phyloP scores from a whole-genome alignment of 2,797 vertebrate species.

The Hoplostethus atlanticus region DNA sequence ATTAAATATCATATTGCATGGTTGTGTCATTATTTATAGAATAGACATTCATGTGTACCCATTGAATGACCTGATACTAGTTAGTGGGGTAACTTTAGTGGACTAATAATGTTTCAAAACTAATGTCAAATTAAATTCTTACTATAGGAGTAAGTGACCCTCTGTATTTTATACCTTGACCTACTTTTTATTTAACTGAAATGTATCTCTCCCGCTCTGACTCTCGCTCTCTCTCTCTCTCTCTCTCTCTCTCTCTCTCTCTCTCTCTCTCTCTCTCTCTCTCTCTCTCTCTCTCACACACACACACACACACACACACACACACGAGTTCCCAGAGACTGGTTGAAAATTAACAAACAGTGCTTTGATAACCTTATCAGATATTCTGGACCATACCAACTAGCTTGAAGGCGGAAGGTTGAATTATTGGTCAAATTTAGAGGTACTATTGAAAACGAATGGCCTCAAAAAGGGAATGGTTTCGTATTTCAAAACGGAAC shows the following conservation, averaged over 20 bases:
- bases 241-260: background rate
- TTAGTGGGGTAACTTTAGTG: too few species aligned
- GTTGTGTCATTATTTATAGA: too few species aligned
- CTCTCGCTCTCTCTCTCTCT: background rate
- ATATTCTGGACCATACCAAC: constrained; percentile 68
- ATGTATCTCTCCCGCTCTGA: too few species aligned
- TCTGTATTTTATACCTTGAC: too few species aligned
- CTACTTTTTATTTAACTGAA: too few species aligned
- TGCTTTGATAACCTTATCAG: constrained; percentile 1
- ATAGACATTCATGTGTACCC: too few species aligned
- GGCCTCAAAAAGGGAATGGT: accelerated
- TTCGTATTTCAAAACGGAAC: accelerated
- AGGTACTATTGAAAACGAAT: background rate
- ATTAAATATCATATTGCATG: too few species aligned
- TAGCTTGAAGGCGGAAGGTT: background rate
- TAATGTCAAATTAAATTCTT: too few species aligned
- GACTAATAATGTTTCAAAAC: too few species aligned
- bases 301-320: background rate
- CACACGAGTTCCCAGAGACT: background rate
- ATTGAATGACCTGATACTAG: too few species aligned
- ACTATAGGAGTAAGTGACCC: too few species aligned
- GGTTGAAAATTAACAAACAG: constrained; percentile 61
- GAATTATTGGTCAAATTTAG: background rate
- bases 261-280: background rate
- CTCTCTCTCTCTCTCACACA: background rate